Base-by-base conservation (phyloP, 2,797 vertebrate species). In the Xiphorhynchus erythropygius region DNA sequence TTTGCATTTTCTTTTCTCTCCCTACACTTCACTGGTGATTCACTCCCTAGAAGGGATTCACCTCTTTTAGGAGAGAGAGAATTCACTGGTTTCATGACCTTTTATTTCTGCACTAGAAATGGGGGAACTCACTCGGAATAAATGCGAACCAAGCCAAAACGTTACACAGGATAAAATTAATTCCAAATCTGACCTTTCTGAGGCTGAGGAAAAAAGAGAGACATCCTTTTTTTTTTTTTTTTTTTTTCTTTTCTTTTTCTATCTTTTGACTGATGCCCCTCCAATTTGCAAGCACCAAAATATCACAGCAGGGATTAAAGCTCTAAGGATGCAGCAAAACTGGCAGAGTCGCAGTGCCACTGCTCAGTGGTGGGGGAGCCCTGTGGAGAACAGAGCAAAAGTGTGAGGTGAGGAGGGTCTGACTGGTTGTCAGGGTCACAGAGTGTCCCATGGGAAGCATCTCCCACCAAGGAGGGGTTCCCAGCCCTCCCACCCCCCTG, bases 91-190 rank as follows among this genome's bases (percentile, higher is more conserved):
- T 91, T 76, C 44, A 23, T 83, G 90, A 93, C 85, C 62, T 93
- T 90, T 91, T 78, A 67, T 82, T 89, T 90, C 77, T 87, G 44
- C 21, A 5, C 35, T 17, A 73, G 74, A 87, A 95, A 87, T 52
- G 39, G 17, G 41, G 87, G 81, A 82, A 88, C 74, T 93, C 86
- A 76, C 39, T 89, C 90, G 81, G 74, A 90, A 93, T 92, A 95
- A 84, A 94, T 71, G 76, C 1, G 1, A 76, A 60, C 35, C 42
- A 62, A 84, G n/a, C 22, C 86, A 91, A 86, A 93, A 78, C 47
- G 65, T 90, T 78, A 42, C 59, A 62, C 35, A 55, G 47, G 47
- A 79, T 39, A 60, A 81, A 92, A 81, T 65, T 57, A 71, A 92
- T 90, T 86, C 74, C 7, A 50, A 32, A 59, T 71, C 33, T 92